Evolutionary conservation across 2,888 invertebrate species (phyloP).

Genomic region (Latheticus oryzae): DNA sequence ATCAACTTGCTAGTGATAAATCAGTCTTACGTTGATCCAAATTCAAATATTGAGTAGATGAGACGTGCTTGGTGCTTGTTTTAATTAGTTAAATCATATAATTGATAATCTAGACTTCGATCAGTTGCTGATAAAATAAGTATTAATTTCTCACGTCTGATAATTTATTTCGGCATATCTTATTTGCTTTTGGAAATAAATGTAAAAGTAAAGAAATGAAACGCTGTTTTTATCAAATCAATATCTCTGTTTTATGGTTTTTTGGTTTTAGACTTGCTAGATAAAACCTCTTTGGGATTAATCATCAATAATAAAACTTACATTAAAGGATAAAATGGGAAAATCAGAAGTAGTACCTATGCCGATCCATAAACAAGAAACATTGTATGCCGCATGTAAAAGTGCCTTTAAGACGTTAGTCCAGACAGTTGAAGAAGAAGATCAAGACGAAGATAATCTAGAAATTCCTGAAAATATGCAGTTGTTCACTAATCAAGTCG

Average conservation of each 20-base stretch:
- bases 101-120: no score
- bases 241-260: constrained; percentile 23
- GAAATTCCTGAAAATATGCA: constrained; percentile 60
- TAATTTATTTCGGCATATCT: no score
- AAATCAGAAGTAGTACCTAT: constrained; percentile 56
- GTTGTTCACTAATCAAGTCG: constrained; percentile 72
- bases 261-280: constrained; percentile 29
- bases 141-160: no score
- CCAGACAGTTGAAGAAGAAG: constrained; percentile 26
- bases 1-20: no score
- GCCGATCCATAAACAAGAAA: constrained; percentile 51
- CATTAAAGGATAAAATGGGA: constrained; percentile 47
- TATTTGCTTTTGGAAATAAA: not conserved
- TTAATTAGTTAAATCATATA: no score
- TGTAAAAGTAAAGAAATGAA: not conserved
- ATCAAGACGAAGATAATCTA: constrained; percentile 18
- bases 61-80: no score
- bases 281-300: constrained; percentile 28
- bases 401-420: constrained; percentile 14
- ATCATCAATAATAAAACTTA: constrained; percentile 13
- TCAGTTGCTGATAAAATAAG: no score
- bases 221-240: not conserved
- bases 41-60: no score
- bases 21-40: no score
- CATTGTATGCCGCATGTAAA: constrained; percentile 33